Percentiles rank a stretch among this genome's conserved stretches.
These are phyloP conservation scores for Petrosia ficiformis DNA, from an alignment of 37 sponge, comb jelly and placozoan genomes.

Conservation along the genomic window DNA sequence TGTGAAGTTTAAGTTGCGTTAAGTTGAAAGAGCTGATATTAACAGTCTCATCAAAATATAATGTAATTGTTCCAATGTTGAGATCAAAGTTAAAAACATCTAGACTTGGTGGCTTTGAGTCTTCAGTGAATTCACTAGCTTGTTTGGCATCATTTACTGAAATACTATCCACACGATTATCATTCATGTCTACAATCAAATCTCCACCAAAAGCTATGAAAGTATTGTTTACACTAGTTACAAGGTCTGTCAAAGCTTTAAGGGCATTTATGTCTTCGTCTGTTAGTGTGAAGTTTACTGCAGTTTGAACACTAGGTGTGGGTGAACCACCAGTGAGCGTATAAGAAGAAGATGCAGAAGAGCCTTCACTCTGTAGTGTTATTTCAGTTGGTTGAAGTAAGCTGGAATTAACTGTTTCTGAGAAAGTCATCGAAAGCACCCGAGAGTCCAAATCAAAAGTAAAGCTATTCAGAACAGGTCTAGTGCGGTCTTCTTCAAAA, in stretches of 20 bases:
- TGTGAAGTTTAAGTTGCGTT: conserved; percentile 46
- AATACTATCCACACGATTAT: conserved; percentile 58
- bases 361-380: conserved; percentile 35
- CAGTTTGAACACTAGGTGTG: conserved; percentile 16
- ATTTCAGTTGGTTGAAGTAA: conserved; percentile 51
- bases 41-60: conserved; percentile 70
- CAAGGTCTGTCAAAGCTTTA: conserved; percentile 51
- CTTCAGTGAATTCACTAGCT: conserved; percentile 34
- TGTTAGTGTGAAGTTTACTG: conserved; percentile 42
- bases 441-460: conserved; percentile 70
- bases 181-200: conserved; percentile 78
- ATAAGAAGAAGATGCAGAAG: conserved; percentile 10
- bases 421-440: conserved; percentile 54
- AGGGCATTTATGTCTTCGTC: conserved; percentile 53
- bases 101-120: conserved; percentile 41
- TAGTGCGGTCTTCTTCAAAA: conserved; percentile 39
- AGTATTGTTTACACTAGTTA: conserved; percentile 42
- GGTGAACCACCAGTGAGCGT: conserved; percentile 64
- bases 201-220: conserved; percentile 69
- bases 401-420: conserved; percentile 78
- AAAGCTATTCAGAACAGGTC: conserved; percentile 64
- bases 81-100: conserved; percentile 51
- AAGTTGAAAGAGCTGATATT: conserved; percentile 65
- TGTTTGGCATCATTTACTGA: conserved; percentile 32
- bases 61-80: conserved; percentile 40